phyloP scores from a whole-genome alignment of 2,113 vertebrate species.

The Crotalus tigris region DNA sequence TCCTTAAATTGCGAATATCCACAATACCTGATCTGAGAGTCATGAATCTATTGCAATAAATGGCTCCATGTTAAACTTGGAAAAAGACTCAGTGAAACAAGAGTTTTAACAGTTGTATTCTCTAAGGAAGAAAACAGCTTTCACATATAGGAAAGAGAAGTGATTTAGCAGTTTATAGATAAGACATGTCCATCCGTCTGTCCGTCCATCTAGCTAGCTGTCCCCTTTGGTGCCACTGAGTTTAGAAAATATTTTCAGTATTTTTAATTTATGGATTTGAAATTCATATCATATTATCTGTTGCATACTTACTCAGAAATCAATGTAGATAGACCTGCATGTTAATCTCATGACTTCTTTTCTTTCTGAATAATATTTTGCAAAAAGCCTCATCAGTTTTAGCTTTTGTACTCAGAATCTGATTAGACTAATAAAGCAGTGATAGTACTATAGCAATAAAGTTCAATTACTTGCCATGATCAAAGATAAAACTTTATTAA shows the following conservation, averaged over 20 bases:
- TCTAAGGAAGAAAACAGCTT: not conserved
- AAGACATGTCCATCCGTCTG: not conserved
- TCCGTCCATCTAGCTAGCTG: no score
- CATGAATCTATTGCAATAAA: constrained; percentile 13
- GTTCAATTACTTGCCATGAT: not conserved
- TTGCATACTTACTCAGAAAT: not conserved
- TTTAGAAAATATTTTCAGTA: not conserved
- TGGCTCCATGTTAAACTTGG: not conserved
- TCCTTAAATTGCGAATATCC: constrained; percentile 10
- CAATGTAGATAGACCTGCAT: not conserved
- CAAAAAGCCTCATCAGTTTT: not conserved
- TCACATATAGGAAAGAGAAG: not conserved
- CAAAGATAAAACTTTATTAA: not conserved
- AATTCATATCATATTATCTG: not conserved
- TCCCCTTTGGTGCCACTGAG: not conserved
- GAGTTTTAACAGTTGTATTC: not conserved
- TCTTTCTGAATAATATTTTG: not conserved
- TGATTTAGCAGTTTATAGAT: constrained; percentile 12
- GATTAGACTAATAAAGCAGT: not conserved
- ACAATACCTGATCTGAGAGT: not conserved
- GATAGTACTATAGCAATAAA: not conserved
- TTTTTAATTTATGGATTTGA: not conserved
- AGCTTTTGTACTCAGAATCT: not conserved
- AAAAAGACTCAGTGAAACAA: not conserved
- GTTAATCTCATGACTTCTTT: not conserved